Evolutionary conservation across 2,888 invertebrate species (phyloP).

Genomic region (Drosophila kokeensis): DNA sequence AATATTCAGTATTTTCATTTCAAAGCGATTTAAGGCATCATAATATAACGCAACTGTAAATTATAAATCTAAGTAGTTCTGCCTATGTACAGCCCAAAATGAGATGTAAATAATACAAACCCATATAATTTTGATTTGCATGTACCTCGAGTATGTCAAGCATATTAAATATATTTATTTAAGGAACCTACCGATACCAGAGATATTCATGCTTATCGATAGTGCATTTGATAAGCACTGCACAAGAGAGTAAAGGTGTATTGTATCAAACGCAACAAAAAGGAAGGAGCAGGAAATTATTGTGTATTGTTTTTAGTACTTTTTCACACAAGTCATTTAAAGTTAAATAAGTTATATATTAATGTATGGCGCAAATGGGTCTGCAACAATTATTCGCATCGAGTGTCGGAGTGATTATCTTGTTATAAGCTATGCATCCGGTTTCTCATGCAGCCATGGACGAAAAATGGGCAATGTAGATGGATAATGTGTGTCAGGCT

Average conservation of each 20-base stretch:
- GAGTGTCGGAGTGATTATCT: neutral
- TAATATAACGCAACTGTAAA: conserved; percentile 24
- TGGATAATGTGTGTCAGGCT: conserved; percentile 96
- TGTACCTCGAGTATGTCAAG: conserved; percentile 43
- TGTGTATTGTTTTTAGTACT: conserved; percentile 34
- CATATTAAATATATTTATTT: conserved; percentile 19
- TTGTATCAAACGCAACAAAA: conserved; percentile 1
- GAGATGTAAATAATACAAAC: conserved; percentile 54
- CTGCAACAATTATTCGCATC: conserved; percentile 49
- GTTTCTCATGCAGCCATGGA: conserved; percentile 92
- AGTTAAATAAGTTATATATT: conserved; percentile 68
- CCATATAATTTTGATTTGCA: conserved; percentile 63
- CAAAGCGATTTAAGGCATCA: conserved; percentile 18
- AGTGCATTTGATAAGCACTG: neutral
- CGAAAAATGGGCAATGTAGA: conserved; percentile 95
- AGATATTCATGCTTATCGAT: neutral
- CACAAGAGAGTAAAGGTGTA: neutral
- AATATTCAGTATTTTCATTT: conserved; percentile 25
- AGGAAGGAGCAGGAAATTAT: neutral
- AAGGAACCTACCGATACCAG: neutral
- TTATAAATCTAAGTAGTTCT: conserved; percentile 36
- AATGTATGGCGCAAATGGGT: conserved; percentile 60
- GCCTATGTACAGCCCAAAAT: conserved; percentile 53
- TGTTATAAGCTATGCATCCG: conserved; percentile 67
- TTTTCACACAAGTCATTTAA: conserved; percentile 38